Evolutionary conservation across 2,888 invertebrate genomes (phyloP), one percentile per base, ranked within the genome.

Genomic region (Eudasyphora cyanicolor): DNA sequence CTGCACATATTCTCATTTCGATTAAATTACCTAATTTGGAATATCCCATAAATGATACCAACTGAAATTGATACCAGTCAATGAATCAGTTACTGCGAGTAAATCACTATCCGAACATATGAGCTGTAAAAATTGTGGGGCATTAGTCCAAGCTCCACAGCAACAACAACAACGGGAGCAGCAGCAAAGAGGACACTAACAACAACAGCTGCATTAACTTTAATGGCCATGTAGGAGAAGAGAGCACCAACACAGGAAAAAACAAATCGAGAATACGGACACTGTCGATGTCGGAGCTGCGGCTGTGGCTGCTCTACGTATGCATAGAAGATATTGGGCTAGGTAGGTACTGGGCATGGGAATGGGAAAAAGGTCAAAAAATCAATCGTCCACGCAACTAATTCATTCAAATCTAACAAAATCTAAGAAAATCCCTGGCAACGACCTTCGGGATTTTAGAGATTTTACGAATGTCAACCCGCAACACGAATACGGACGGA

Each of bases 321-420:
- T n/a, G n/a, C 38, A 38, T 4, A 38, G 45, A 45, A 14, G n/a
- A n/a, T n/a, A n/a, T n/a, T n/a, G n/a, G n/a, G 51, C 17, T 29
- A 60, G 57, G 19, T 19, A 57, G 27, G 32, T 7, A 29, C 17
- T 1, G 54, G 19, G n/a, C 21, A 12, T 21, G 24, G 38, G 67
- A 42, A 67, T 78, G 74, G 70, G 86, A 87, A 88, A 91, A 91
- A 91, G 91, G 91, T 91, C 91, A 91, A 91, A 91, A 91, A 91
- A 91, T 91, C 91, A 91, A 91, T 91, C 91, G 91, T 89, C 90
- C 91, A 91, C 90, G 89, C 91, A 91, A 91, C 91, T 91, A 91
- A 91, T 91, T 91, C 91, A 90, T 91, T 91, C 91, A 91, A 91
- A 91, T 91, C 91, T 91, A 90, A 91, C 91, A 91, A 91, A 91